Conservation (phyloP, 2,888 invertebrate species). For the Caenorhabditis afra region DNA sequence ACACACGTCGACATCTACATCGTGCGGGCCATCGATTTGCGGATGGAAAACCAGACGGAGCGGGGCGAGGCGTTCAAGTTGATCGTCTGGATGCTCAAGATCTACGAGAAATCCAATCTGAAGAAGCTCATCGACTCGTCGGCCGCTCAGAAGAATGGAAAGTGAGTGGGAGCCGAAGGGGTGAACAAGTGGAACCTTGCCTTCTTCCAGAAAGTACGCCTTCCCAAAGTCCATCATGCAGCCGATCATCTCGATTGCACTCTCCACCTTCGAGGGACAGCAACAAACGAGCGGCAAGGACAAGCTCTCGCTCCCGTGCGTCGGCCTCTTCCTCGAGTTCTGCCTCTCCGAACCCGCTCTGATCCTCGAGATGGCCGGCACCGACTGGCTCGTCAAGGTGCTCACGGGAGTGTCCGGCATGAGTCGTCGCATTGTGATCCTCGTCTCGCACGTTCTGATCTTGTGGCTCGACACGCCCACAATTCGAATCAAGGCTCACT, state of each 20-base stretch:
- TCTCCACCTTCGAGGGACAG: conserved; percentile 56
- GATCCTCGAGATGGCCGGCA: conserved; percentile 72
- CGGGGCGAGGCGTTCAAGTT: conserved; percentile 92
- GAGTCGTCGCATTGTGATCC: conserved; percentile 60
- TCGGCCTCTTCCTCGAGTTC: conserved; percentile 72
- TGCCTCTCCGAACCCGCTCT: conserved; percentile 68
- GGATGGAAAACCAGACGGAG: conserved; percentile 88
- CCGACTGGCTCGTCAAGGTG: conserved; percentile 75
- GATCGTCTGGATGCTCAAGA: conserved; percentile 85
- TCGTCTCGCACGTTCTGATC: conserved; percentile 69
- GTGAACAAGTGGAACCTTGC: too few species aligned
- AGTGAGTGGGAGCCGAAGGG: conserved; percentile 38
- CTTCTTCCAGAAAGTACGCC: conserved; percentile 63
- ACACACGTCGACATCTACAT: conserved; percentile 69
- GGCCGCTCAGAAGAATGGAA: conserved; percentile 54
- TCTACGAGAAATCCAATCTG: conserved; percentile 66
- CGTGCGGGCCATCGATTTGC: conserved; percentile 89
- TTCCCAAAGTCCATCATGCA: conserved; percentile 73
- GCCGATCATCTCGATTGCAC: conserved; percentile 70
- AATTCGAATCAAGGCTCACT: conserved; percentile 69
- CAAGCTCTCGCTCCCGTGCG: conserved; percentile 65
- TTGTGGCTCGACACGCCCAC: conserved; percentile 74
- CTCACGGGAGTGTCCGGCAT: conserved; percentile 64
- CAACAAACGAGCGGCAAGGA: conserved; percentile 16
- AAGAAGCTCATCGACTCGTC: conserved; percentile 64